Base-by-base conservation (phyloP, 2,113 vertebrate species). In the Lophius piscatorius region DNA sequence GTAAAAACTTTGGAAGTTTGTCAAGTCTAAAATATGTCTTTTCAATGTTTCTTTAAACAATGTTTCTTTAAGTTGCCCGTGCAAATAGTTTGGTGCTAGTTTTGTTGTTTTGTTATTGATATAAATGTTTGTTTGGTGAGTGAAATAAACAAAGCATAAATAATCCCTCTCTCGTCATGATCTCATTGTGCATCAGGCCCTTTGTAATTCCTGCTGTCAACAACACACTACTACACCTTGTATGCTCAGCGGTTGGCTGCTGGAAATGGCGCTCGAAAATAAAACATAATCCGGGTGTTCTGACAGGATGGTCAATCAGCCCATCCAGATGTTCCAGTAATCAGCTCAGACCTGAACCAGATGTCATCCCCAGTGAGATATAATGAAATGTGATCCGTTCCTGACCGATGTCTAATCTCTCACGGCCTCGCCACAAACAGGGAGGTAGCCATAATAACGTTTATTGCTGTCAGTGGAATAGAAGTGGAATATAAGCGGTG, bases 241-340 rank as follows among this genome's bases (percentile, higher is more conserved):
- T 16, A 38, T 31, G 16, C 41, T 18, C 9, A 42, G 63, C 9
- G 12, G 18, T 20, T 29, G 35, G 64, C 49, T 54, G 29, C 38
- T 21, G 41, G 50, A 75, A 68, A 72, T 58, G 48, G 29, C 29
- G 28, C 39, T 46, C 4, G 12, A 10, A n/a, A 56, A 31, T 67
- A 44, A 70, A 38, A 58, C 36, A 58, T 78, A 76, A 85, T 82
- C 71, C 69, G 48, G 29, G 9, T 23, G 58, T 40, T 36, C 40
- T 38, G 63, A 70, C 57, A 63, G 63, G 49, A 6, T 8, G 7
- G 59, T 54, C 73, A 50, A 21, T 51, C 68, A 46, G 74, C 57
- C 64, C 55, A 35, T 74, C 83, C 85, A 86, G 83, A 86, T 89
- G 85, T 77, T 81, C 44, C 22, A 14, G 62, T 80, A 83, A 87